Base-by-base conservation (phyloP, 2,888 invertebrate genomes). In the Polydrusus pterygomalis region DNA sequence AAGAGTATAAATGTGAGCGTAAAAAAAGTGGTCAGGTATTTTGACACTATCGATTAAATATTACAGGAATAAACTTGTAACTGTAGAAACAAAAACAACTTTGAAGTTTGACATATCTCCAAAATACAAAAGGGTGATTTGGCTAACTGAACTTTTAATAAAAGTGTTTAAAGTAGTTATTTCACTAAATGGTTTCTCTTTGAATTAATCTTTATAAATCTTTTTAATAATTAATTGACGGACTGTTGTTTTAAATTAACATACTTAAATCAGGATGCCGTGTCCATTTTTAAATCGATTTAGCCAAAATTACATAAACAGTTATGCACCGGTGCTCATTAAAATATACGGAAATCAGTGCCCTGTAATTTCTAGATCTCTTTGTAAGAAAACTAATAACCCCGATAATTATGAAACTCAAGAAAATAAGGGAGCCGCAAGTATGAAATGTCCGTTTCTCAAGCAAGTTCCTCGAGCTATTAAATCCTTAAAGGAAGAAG, bases 201-300 rank as follows among this genome's bases (percentile, higher is more conserved):
- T n/a, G n/a, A n/a, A n/a, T n/a, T 3, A 25, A 25, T 25, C 25
- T 25, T 25, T 25, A n/a, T 5, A 25, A 25, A 25, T 25, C 25
- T 25, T 25, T 5, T 5, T 25, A 25, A 25, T 5, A 25, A 25
- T 25, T 25, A 25, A 25, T 25, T 25, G 2, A 5, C 5, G 2
- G 5, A 3, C 2, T 40, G 2, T 40, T 9, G 40, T 8, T 2
- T 11, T 2, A 11, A 40, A 11, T 40, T 40, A 2, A 8, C 40
- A 11, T 38, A 7, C 74, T 30, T 68, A 40, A 64, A 75, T 73
- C 62, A 92, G 88, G 85, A 96, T 96, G 96, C 94, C 96, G 86
- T 97, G 96, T 87, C 96, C 96, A 79, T 96, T 97, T 89, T 88
- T 96, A 84, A 94, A 93, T 83, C 93, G 94, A 80, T 89, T 96